Evolutionary conservation across 2,113 vertebrate species (phyloP).

Genomic region (Brachypteracias leptosomus): DNA sequence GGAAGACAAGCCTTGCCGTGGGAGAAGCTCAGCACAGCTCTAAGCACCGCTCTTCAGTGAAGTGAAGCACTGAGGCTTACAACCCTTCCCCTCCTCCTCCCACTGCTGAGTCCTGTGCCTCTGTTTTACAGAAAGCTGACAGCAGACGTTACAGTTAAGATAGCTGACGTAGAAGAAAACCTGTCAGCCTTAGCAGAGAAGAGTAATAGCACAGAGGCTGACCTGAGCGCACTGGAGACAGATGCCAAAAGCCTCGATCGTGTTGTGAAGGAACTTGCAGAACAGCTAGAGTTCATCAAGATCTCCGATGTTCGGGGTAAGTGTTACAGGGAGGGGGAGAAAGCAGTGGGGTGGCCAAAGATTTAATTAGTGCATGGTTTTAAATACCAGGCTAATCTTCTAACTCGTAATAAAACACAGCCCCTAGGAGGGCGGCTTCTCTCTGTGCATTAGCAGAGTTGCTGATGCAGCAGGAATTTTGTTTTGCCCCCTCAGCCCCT

Average conservation of each 20-base stretch:
- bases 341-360: neutral
- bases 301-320: constrained; percentile 94
- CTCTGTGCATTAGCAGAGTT: neutral
- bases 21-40: neutral
- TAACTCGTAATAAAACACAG: neutral
- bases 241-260: constrained; percentile 84
- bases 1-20: neutral
- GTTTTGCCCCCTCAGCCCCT: neutral
- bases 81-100: neutral
- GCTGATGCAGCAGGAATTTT: constrained; percentile 16
- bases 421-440: neutral
- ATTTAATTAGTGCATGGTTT: neutral
- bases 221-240: constrained; percentile 75
- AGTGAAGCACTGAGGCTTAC: neutral
- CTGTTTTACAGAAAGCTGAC: constrained; percentile 83
- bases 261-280: constrained; percentile 84
- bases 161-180: constrained; percentile 81
- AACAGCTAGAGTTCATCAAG: constrained; percentile 93
- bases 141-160: constrained; percentile 79
- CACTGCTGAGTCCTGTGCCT: neutral
- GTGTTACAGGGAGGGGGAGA: neutral
- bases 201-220: constrained; percentile 72
- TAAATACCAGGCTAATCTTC: neutral
- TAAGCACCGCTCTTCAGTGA: neutral
- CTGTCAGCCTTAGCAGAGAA: constrained; percentile 73